Base-by-base conservation (phyloP, 2,888 invertebrate genomes). In the Melanargia galathea region DNA sequence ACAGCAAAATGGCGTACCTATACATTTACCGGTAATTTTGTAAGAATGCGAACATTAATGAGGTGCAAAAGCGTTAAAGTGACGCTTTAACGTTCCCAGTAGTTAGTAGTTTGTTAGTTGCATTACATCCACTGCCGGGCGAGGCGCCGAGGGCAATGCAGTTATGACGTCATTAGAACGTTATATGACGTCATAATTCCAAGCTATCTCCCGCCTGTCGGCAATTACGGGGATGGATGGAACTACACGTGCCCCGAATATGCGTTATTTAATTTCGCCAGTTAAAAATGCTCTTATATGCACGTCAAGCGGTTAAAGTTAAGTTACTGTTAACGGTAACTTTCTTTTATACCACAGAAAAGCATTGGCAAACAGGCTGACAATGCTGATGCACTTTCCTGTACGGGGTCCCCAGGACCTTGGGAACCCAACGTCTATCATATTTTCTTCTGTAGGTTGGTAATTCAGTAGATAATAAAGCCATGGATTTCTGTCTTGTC, bases 141-240 rank as follows among this genome's bases (percentile, higher is more conserved):
- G 67, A 65, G 60, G 72, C 72, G 70, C 67, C 73, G 73, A 77
- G 80, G 83, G 84, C 87, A 84, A 87, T 87, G 88, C 87, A 87
- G 88, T 88, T 88, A 88, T 85, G 87, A 86, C 87, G 85, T 87
- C 88, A 88, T 88, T 88, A 88, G 83, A 84, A 86, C 86, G 85
- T 86, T 86, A 86, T 87, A 85, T 87, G 85, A 86, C 84, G 86
- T 87, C 84, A 82, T 87, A 87, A 87, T 82, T 87, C 84, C 77
- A 63, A 80, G 84, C 82, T 87, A 88, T 88, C 87, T 87, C 84
- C 84, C 86, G 84, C 78, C 84, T 85, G 87, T 86, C 87, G 83
- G 81, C 87, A 87, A 87, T 88, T 58, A 48, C 48, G 22, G 20
- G 35, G 58, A 58, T 48, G 16, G 40, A 55, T 55, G 26, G 24